Evolutionary conservation across 2,888 invertebrate genomes (phyloP), one percentile per base, ranked within the genome.

Genomic region (Tachina grossa): DNA sequence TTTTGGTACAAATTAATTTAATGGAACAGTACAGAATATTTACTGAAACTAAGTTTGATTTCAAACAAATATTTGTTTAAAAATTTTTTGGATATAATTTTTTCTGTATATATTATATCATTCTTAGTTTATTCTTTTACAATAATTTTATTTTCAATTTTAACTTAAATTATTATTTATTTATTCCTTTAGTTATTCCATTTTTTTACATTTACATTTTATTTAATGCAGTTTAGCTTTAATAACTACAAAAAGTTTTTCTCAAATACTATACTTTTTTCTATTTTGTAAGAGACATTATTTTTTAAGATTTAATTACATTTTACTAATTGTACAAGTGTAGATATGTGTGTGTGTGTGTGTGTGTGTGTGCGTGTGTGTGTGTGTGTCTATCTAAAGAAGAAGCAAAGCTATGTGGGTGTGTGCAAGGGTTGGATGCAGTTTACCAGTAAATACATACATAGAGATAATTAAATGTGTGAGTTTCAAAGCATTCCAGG

Each of bases 301-400:
- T 47, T 51, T 61, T 59, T 41, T 41, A 80, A 66, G 47, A 51
- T 83, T 76, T 74, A 77, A 83, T 83, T 76, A 77, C 82, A 83
- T 83, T 77, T 77, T 43, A 71, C 57, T 77, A 80, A 80, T 78
- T 78, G 49, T 39, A 49, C 16, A 19, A 9, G 31, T 59, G 13
- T 65, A 43, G 14, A 45, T 14, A 11, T 71, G 4, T 57, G n/a
- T 10, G 11, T 59, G 31, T 51, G 51, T 49, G 57, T 41, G 39
- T 55, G 22, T 65, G 13, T 1, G 11, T 55, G 43, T 43, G 39
- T 4, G 41, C 22, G n/a, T 71, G 4, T 57, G n/a, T 10, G 11
- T 59, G 31, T 51, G 51, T 49, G 57, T 41, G 39, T 55, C 39
- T 19, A 19, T 39, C 10, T 63, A 4, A 31, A 31, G 31, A 31